phyloP scores from a whole-genome alignment of 2,888 invertebrate species.

The Crioceris asparagi region DNA sequence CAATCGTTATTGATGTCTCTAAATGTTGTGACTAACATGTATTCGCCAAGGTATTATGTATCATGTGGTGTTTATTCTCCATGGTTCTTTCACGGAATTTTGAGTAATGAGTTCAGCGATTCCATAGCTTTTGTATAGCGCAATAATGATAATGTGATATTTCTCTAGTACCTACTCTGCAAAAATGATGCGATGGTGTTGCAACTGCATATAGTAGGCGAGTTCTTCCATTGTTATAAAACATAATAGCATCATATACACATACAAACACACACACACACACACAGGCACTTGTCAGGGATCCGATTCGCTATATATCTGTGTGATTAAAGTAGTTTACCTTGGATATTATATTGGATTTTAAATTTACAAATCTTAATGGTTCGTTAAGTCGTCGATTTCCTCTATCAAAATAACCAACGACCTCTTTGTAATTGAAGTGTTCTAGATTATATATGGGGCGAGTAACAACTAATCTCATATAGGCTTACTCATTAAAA shows the following conservation, averaged over 20 bases:
- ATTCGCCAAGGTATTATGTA: no score
- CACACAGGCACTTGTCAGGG: constrained; percentile 15
- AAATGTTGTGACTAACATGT: no score
- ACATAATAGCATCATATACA: constrained; percentile 15
- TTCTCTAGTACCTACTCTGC: constrained; percentile 10
- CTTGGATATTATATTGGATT: constrained; percentile 12
- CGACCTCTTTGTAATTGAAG: background rate
- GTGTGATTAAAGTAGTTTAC: constrained; percentile 18
- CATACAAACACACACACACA: no score
- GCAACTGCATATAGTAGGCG: constrained; percentile 14
- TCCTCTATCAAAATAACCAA: background rate
- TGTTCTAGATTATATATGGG: no score
- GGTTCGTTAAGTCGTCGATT: background rate
- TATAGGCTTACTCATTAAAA: no score
- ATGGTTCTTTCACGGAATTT: no score
- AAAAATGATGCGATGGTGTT: constrained; percentile 10
- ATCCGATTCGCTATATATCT: constrained; percentile 17
- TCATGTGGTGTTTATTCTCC: no score
- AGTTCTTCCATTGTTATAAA: constrained; percentile 15
- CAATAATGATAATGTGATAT: constrained; percentile 14
- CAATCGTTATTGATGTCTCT: no score
- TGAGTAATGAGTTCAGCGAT: no score
- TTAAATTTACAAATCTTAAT: constrained; percentile 1
- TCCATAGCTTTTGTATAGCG: no score
- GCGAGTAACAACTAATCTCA: no score